These are phyloP conservation scores for Megalopta genalis DNA, from an alignment of 1,140 invertebrate species.

Conservation along the genomic window DNA sequence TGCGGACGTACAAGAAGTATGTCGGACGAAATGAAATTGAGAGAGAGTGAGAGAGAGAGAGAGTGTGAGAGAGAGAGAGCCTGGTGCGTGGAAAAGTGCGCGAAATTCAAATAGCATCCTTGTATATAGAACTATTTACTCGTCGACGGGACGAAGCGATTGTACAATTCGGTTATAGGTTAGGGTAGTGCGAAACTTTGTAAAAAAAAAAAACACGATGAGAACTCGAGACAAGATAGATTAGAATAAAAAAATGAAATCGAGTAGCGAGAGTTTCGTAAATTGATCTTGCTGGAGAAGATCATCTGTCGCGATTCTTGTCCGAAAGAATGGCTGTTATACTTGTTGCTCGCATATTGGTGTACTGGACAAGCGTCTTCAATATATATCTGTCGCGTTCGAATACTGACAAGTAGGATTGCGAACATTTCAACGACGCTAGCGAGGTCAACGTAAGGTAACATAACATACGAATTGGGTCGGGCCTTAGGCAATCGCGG, in stretches of 20 bases:
- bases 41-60: neutral
- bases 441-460: no score
- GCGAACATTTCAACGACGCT: neutral
- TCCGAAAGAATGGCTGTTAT: no score
- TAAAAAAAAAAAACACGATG: conserved; percentile 5
- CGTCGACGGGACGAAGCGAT: conserved; percentile 6
- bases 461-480: no score
- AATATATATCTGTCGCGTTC: neutral
- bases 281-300: no score
- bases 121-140: conserved; percentile 36
- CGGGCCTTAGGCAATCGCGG: no score
- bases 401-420: neutral
- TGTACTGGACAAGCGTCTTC: neutral
- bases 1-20: conserved; percentile 3
- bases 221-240: neutral
- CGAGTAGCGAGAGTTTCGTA: neutral
- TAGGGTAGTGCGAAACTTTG: conserved; percentile 7
- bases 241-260: neutral
- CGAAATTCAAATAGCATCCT: conserved; percentile 8
- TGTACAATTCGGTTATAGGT: conserved; percentile 30
- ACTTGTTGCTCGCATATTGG: neutral
- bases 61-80: neutral
- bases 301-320: neutral
- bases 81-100: neutral
- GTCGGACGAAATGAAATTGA: neutral